Evolutionary conservation across 2,797 vertebrate genomes (phyloP), one percentile per base, ranked within the genome.

Genomic region (Sebastes minor): DNA sequence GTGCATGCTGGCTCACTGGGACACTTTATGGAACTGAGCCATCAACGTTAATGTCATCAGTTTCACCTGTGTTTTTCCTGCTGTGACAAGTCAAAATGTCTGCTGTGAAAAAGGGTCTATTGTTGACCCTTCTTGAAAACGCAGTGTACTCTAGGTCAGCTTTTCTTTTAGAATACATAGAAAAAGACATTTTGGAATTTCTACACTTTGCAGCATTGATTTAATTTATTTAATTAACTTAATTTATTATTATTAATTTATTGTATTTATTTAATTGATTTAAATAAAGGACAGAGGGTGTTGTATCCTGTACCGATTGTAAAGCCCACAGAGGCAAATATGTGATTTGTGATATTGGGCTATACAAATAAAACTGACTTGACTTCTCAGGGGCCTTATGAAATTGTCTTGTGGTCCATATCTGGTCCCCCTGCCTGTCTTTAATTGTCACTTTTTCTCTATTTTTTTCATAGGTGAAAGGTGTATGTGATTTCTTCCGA

Each of bases 401-500:
- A 66, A 27, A 42, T 22, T 55, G 28, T 62, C 4, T 42, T 64
- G 18, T 64, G 23, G 25, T 67, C 1, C 1, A 23, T 5, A 67
- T 75, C 35, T 64, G 14, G 1, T 74, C 4, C 23, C 6, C 3
- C 4, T 49, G 25, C 18, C 6, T n/a, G 64, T 53, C 23, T 25
- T 27, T 27, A 46, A 65, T 46, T 16, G 20, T 32, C 27, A 0
- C 27, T 56, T 53, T 27, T 2, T 13, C 1, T 32, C 16, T 57
- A 55, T 42, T 46, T 23, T 13, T 55, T 59, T 63, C 32, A 16
- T 10, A 99, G 94, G 96, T 99, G 71, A 95, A 84, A 80, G 97
- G 97, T 0, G 91, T 99, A 65, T 96, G 97, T 13, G 98, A 99
- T 80, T 99, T 99, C 91, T 99, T 99, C 88, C 86, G 95, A 60